Evolutionary conservation across 2,888 invertebrate species (phyloP), one percentile per base, ranked within the genome.

Genomic region (Trachelus iudaicus): DNA sequence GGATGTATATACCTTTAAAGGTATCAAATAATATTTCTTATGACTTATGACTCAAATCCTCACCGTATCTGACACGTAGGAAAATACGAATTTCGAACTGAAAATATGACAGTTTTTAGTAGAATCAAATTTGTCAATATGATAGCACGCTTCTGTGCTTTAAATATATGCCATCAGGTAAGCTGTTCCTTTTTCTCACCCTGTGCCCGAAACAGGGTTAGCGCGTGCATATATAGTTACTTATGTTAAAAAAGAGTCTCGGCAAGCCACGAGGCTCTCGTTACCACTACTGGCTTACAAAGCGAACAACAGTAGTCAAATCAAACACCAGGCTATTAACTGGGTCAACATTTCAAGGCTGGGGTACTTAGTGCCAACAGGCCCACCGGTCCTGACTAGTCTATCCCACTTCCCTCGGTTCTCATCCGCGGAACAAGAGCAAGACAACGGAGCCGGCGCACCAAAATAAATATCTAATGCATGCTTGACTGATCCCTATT

Each of bases 251-350:
- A 33, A 75, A 77, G 71, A 77, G 81, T 56, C 79, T 81, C 79
- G 68, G 37, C 78, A 75, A 75, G 77, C 37, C 37, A 74, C 31
- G 73, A 34, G 69, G 73, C 80, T 86, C 85, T 83, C 83, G 81
- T 86, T 87, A 86, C 83, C 75, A 79, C 81, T 74, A 82, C 83
- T 82, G 79, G 83, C 85, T 86, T 87, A 87, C 84, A 79, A 84
- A 82, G 81, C 78, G 79, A 84, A 89, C 86, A 87, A 88, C 89
- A 88, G 89, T 88, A 89, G 88, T 89, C 89, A 89, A 89, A 89
- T 90, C 90, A 90, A 90, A 90, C 89, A 90, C 81, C 85, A 85
- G 83, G 89, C 90, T 90, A 90, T 90, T 90, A 90, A 90, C 90
- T 90, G 85, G 89, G 89, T 90, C 90, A 90, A 90, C 90, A 90